Evolutionary conservation across 2,113 vertebrate species (phyloP).

Genomic region (Aphyosemion australe): DNA sequence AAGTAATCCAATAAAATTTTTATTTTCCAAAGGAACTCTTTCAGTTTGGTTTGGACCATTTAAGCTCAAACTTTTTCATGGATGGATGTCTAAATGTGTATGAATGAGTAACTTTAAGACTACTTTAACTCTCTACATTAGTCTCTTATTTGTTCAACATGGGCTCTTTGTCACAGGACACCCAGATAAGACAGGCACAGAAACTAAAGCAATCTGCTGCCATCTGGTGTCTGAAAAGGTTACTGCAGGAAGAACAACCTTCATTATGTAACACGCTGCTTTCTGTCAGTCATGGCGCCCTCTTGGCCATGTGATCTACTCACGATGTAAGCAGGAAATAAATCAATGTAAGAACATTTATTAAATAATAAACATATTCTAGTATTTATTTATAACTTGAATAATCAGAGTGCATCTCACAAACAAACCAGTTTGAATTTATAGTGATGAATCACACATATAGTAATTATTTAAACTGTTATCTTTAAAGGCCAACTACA

Average conservation of each 20-base stretch:
- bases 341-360: conserved; percentile 30
- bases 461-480: conserved; percentile 11
- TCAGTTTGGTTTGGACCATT: background rate
- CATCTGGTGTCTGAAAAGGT: conserved; percentile 49
- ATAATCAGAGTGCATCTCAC: background rate
- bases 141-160: background rate
- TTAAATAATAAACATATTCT: conserved; percentile 35
- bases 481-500: background rate
- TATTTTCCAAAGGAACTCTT: background rate
- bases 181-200: conserved; percentile 1
- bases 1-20: background rate
- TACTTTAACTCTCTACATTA: background rate
- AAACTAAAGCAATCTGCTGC: conserved; percentile 35
- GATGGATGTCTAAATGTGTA: background rate
- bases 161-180: conserved; percentile 7
- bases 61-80: background rate
- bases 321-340: background rate
- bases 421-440: conserved; percentile 16
- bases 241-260: conserved; percentile 36
- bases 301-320: conserved; percentile 16
- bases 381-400: background rate
- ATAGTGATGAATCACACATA: conserved; percentile 17
- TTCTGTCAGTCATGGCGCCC: conserved; percentile 6
- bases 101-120: background rate
- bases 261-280: conserved; percentile 39